phyloP scores from a whole-genome alignment of 2,797 vertebrate genomes.

The Sphaeramia orbicularis region DNA sequence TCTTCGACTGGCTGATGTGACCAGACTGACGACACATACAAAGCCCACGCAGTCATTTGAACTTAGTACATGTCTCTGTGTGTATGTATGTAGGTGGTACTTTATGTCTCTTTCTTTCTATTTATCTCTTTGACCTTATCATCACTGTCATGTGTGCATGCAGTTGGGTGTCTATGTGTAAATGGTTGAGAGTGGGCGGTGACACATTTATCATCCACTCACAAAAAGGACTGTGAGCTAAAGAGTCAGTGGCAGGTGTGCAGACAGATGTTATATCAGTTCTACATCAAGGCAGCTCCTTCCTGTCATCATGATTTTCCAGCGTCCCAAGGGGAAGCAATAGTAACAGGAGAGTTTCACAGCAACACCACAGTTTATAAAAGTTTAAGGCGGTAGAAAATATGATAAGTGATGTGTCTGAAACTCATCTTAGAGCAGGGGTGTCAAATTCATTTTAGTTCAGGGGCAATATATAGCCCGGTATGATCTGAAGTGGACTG shows the following conservation, averaged over 20 bases:
- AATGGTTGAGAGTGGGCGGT: constrained; percentile 3
- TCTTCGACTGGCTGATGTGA: constrained; percentile 15
- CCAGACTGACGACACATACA: constrained; percentile 23
- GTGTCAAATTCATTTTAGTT: too few relatives aligned
- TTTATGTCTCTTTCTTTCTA: background rate
- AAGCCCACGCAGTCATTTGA: constrained; percentile 22
- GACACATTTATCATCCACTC: constrained; percentile 27
- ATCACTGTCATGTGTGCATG: constrained; percentile 15
- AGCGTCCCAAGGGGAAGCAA: too few relatives aligned
- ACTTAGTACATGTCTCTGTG: constrained; percentile 3
- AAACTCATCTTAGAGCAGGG: too few relatives aligned
- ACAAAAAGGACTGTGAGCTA: constrained; percentile 10
- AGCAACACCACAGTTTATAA: too few relatives aligned
- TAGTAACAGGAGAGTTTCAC: too few relatives aligned
- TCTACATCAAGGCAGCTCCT: constrained; percentile 30
- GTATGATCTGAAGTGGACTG: too few relatives aligned
- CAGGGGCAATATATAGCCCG: too few relatives aligned
- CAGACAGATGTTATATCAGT: constrained; percentile 27
- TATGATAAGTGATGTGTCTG: too few relatives aligned
- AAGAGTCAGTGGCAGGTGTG: constrained; percentile 44
- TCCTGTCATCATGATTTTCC: constrained; percentile 23
- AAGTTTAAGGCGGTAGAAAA: too few relatives aligned
- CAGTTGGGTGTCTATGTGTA: constrained; percentile 11
- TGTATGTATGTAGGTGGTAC: constrained; percentile 4
- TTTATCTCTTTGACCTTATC: constrained; percentile 25